Percentiles rank a stretch among this genome's conserved stretches.
These are phyloP conservation scores for Crambe crambe DNA, from an alignment of 37 sponge, comb jelly and placozoan species.

Conservation along the genomic window DNA sequence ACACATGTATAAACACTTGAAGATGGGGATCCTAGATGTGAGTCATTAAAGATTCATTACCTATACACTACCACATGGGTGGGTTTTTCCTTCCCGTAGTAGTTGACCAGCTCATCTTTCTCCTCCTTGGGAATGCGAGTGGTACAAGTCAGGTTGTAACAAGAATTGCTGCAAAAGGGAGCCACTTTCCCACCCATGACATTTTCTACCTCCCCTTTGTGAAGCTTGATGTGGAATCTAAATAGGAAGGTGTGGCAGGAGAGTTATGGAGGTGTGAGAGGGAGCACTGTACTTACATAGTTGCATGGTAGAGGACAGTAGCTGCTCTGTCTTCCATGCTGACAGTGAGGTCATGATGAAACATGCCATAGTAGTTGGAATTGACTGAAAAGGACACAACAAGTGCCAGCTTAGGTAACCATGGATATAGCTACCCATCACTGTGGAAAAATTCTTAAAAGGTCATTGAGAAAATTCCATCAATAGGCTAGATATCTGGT, in stretches of 20 bases:
- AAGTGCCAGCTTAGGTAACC: not conserved
- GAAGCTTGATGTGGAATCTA: too few relatives aligned
- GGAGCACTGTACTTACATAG: constrained; percentile 49
- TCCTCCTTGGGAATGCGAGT: constrained; percentile 62
- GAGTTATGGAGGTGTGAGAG: not conserved
- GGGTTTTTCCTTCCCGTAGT: constrained; percentile 13
- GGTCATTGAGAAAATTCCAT: too few relatives aligned
- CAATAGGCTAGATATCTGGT: too few relatives aligned
- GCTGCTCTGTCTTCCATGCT: constrained; percentile 67
- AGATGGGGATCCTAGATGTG: too few relatives aligned
- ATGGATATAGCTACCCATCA: too few relatives aligned
- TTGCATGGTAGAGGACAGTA: constrained; percentile 7
- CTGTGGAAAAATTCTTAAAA: too few relatives aligned
- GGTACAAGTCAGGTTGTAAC: constrained; percentile 31
- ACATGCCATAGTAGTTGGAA: constrained; percentile 74
- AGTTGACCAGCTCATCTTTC: constrained; percentile 38
- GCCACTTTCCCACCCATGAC: constrained; percentile 26
- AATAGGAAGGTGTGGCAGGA: not conserved
- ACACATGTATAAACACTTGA: too few relatives aligned
- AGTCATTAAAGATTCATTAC: too few relatives aligned
- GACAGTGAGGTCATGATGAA: not conserved
- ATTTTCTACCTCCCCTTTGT: constrained; percentile 32
- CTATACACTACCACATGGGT: constrained; percentile 38
- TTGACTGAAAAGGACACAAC: constrained; percentile 33
- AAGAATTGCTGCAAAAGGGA: constrained; percentile 28